A percentile compares a stretch with the other conserved stretches of the same genome.
These are phyloP conservation scores for Calephelis perditalis DNA, from an alignment of 2,888 invertebrate species.

Conservation along the genomic window DNA sequence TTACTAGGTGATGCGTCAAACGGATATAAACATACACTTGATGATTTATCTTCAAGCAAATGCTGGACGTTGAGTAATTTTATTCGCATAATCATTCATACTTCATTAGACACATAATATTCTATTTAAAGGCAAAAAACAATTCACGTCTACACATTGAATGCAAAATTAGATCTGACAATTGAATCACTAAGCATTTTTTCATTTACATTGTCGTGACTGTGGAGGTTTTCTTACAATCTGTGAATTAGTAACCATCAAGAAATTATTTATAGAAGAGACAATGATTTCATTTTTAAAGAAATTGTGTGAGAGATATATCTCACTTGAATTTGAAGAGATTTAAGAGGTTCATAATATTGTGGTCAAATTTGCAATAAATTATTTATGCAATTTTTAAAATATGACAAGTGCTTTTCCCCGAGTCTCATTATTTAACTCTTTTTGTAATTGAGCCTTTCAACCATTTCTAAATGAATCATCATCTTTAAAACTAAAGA, in stretches of 20 bases:
- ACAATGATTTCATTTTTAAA: too few relatives aligned
- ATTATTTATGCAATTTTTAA: too few relatives aligned
- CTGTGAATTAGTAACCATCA: not conserved
- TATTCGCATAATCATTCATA: slow-evolving; percentile 20
- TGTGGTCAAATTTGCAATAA: too few relatives aligned
- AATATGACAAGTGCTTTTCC: too few relatives aligned
- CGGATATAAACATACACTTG: slow-evolving; percentile 20
- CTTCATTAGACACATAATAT: slow-evolving; percentile 14
- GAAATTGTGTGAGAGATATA: too few relatives aligned
- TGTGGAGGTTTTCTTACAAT: not conserved
- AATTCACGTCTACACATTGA: slow-evolving; percentile 2
- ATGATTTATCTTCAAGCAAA: slow-evolving; percentile 12
- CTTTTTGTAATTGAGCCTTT: too few relatives aligned
- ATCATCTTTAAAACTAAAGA: too few relatives aligned
- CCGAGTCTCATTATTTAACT: too few relatives aligned
- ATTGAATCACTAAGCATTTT: slow-evolving; percentile 4
- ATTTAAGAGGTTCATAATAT: too few relatives aligned
- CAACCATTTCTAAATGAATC: too few relatives aligned
- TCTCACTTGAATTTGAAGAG: too few relatives aligned
- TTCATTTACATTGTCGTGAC: slow-evolving; percentile 12
- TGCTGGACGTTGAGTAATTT: slow-evolving; percentile 14
- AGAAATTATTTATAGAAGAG: slow-evolving; percentile 3
- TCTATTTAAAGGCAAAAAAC: slow-evolving; percentile 14
- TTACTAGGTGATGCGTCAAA: slow-evolving; percentile 27
- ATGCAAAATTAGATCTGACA: slow-evolving; percentile 9